Evolutionary conservation across 2,888 invertebrate species (phyloP).

Genomic region (Caenorhabditis sp.): DNA sequence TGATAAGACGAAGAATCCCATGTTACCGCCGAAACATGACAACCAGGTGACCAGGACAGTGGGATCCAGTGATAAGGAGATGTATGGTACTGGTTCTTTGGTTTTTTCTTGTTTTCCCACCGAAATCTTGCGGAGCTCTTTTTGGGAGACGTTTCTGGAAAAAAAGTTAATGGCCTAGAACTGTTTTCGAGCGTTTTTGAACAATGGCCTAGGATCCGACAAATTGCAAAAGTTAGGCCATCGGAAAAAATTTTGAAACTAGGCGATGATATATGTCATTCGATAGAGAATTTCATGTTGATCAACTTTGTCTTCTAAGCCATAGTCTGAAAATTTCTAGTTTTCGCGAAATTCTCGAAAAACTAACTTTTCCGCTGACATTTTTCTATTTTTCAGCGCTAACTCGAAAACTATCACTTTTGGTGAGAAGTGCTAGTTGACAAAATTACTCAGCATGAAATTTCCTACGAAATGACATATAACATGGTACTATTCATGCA

Average conservation of each 20-base stretch:
- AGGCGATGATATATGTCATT: too few relatives aligned
- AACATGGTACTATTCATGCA: not conserved
- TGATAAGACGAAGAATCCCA: slow-evolving; percentile 50
- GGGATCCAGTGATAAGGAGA: slow-evolving; percentile 36
- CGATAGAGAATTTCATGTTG: too few relatives aligned
- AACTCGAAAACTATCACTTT: not conserved
- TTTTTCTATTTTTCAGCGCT: not conserved
- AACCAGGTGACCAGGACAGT: slow-evolving; percentile 49
- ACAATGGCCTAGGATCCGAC: not conserved
- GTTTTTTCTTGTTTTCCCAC: slow-evolving; percentile 49
- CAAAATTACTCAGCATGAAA: not conserved
- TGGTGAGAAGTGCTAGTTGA: not conserved
- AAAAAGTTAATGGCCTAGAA: not conserved
- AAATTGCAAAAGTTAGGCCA: not conserved
- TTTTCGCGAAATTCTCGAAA: not conserved
- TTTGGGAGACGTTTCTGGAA: slow-evolving; percentile 54
- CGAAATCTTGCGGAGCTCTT: slow-evolving; percentile 61
- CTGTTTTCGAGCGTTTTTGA: too few relatives aligned
- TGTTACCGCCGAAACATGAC: slow-evolving; percentile 50
- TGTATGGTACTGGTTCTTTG: slow-evolving; percentile 62
- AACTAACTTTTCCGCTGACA: too few relatives aligned
- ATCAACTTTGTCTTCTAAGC: too few relatives aligned
- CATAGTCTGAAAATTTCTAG: too few relatives aligned
- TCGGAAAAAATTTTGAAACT: not conserved
- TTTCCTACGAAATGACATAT: not conserved